Conservation (phyloP, 2,888 invertebrate genomes). For the Mythimna pallens region DNA sequence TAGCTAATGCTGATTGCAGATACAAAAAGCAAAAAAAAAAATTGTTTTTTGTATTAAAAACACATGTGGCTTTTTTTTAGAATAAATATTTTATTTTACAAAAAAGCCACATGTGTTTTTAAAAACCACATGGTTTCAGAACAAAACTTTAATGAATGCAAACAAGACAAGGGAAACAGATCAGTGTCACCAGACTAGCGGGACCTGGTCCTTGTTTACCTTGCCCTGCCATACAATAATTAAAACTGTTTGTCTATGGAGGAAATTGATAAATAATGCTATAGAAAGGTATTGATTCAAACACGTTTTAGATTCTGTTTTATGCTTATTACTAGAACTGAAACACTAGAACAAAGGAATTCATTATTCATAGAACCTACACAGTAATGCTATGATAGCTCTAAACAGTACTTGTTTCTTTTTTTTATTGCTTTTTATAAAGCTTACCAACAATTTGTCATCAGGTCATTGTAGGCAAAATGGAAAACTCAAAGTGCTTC, state of each 20-base stretch:
- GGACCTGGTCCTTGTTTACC: conserved; percentile 28
- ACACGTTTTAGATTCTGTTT: conserved; percentile 1
- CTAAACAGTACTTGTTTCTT: not conserved
- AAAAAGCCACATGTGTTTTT: not conserved
- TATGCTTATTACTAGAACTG: not conserved
- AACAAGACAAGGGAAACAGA: conserved; percentile 34
- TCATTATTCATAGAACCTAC: conserved; percentile 1
- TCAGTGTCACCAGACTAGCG: not conserved
- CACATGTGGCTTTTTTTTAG: too few relatives aligned
- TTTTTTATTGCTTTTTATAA: not conserved
- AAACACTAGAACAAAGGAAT: conserved; percentile 42
- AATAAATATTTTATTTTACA: too few relatives aligned
- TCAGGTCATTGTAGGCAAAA: not conserved
- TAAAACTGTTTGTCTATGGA: conserved; percentile 6
- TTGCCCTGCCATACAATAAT: conserved; percentile 11
- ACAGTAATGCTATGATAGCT: not conserved
- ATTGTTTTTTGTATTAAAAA: too few relatives aligned
- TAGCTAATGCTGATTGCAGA: too few relatives aligned
- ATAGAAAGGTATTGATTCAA: conserved; percentile 11
- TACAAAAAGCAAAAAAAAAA: too few relatives aligned
- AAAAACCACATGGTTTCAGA: not conserved
- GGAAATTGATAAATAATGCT: conserved; percentile 9
- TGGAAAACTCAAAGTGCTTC: not conserved
- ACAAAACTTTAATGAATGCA: not conserved
- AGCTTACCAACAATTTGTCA: not conserved